These are phyloP conservation scores for Megaceryle alcyon DNA, from an alignment of 2,797 vertebrate species.

Conservation along the genomic window DNA sequence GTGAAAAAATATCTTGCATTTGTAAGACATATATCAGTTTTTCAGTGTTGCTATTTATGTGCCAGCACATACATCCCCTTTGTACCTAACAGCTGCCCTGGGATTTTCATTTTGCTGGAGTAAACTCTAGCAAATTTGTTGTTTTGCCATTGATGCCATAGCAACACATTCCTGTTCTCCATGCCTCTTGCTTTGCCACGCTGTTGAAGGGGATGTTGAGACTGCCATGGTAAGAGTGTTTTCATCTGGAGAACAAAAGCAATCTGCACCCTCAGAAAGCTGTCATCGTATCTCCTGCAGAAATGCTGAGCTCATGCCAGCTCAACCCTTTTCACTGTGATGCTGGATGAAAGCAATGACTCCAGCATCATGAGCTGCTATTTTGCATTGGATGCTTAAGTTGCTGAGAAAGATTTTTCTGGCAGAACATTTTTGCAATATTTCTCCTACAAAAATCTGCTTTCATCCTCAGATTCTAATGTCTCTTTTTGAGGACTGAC, in stretches of 20 bases:
- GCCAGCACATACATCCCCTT: not conserved
- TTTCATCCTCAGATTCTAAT: conserved; percentile 34
- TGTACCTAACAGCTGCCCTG: not conserved
- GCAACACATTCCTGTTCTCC: not conserved
- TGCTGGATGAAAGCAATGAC: conserved; percentile 45
- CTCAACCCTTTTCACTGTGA: conserved; percentile 18
- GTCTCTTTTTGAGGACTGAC: not conserved
- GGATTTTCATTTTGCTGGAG: not conserved
- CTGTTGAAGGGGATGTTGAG: conserved; percentile 55
- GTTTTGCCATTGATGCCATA: not conserved
- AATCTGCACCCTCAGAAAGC: conserved; percentile 52
- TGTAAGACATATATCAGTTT: not conserved
- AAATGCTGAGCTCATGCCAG: conserved; percentile 48
- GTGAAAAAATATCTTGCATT: not conserved
- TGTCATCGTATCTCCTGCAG: conserved; percentile 47
- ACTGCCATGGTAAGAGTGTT: conserved; percentile 41
- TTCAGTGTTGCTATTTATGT: not conserved
- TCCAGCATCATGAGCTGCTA: conserved; percentile 42
- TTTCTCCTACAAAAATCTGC: conserved; percentile 54
- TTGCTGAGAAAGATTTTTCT: conserved; percentile 47
- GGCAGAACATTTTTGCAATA: conserved; percentile 61
- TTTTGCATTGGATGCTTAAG: conserved; percentile 47
- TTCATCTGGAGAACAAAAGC: conserved; percentile 70
- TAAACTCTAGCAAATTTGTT: not conserved
- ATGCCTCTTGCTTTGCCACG: conserved; percentile 13